Conservation (phyloP, 2,888 invertebrate species). For the Cordilura impudica region DNA sequence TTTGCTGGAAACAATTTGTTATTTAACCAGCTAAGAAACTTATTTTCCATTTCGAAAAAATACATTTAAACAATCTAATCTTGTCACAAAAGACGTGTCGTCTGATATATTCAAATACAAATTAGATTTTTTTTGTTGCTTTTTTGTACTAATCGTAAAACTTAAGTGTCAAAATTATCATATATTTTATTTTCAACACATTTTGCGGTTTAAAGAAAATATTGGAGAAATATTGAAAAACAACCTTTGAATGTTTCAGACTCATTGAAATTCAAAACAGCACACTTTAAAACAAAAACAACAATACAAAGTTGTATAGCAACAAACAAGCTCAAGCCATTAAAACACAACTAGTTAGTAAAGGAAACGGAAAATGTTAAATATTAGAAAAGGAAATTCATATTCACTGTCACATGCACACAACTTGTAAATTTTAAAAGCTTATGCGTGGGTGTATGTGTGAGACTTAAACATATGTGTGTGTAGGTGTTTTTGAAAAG, state of each 20-base stretch:
- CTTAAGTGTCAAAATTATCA: conserved; percentile 41
- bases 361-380: conserved; percentile 40
- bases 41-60: no score
- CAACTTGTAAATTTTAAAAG: neutral
- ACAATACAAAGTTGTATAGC: neutral
- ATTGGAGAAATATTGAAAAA: conserved; percentile 7
- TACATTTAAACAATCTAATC: no score
- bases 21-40: no score
- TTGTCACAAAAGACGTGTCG: neutral
- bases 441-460: neutral
- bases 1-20: no score
- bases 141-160: conserved; percentile 5
- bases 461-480: neutral
- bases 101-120: neutral
- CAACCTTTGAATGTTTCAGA: conserved; percentile 13
- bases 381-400: conserved; percentile 52
- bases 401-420: conserved; percentile 24
- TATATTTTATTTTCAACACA: conserved; percentile 21
- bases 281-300: conserved; percentile 11
- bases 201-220: neutral
- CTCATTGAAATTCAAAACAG: conserved; percentile 48
- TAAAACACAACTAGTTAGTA: neutral
- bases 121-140: neutral
- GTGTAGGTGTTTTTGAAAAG: neutral
- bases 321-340: neutral